These are phyloP conservation scores for Itoplectis maculator DNA, from an alignment of 2,888 invertebrate species.

Conservation along the genomic window DNA sequence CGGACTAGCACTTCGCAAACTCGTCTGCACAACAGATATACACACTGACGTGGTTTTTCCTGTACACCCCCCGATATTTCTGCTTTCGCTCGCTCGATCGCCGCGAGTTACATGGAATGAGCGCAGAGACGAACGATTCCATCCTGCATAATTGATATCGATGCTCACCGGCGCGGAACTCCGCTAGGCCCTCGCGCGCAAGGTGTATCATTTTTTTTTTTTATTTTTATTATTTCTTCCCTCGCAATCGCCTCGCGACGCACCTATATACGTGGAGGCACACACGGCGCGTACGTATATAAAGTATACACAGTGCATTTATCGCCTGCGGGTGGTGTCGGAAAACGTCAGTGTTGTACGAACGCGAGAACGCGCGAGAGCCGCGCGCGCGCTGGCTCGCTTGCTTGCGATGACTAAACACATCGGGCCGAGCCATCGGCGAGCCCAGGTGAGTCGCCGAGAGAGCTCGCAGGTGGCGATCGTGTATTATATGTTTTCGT, in stretches of 20 bases:
- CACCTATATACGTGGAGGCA: constrained; percentile 15
- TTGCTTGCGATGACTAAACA: constrained; percentile 55
- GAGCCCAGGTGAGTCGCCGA: constrained; percentile 35
- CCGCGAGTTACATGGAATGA: constrained; percentile 36
- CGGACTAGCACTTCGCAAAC: constrained; percentile 41
- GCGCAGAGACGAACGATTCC: constrained; percentile 52
- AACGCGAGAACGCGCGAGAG: not conserved
- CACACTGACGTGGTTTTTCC: constrained; percentile 61
- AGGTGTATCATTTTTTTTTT: constrained; percentile 62
- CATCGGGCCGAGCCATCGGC: constrained; percentile 26
- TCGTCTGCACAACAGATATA: constrained; percentile 45
- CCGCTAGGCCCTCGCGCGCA: constrained; percentile 60
- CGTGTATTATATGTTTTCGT: constrained; percentile 16
- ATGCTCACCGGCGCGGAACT: constrained; percentile 71
- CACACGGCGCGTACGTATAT: not conserved
- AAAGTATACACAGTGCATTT: constrained; percentile 47
- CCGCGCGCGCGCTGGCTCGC: not conserved
- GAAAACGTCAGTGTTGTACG: constrained; percentile 39
- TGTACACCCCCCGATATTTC: constrained; percentile 25
- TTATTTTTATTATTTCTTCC: constrained; percentile 44
- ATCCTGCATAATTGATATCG: constrained; percentile 76
- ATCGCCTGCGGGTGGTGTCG: constrained; percentile 37
- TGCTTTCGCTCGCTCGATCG: not conserved
- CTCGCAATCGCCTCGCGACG: constrained; percentile 41
- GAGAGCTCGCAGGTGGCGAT: constrained; percentile 48